phyloP scores from a whole-genome alignment of 2,888 invertebrate species.

The Pseudococcus jackbeardsleyi region DNA sequence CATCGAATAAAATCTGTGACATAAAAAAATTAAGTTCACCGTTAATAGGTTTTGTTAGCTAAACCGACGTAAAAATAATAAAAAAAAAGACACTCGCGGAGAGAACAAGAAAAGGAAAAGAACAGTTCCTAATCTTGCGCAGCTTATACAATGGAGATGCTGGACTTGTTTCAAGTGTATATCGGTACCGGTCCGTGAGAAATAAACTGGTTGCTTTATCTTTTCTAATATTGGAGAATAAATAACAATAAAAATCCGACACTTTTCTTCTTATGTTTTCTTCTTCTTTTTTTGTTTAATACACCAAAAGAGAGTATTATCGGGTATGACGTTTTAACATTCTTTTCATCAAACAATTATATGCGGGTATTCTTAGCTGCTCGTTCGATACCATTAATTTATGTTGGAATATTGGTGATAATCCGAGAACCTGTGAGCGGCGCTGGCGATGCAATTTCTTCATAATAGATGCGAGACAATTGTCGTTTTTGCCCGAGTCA shows the following conservation, averaged over 20 bases:
- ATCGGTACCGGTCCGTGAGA: constrained; percentile 47
- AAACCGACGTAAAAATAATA: constrained; percentile 42
- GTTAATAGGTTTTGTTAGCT: constrained; percentile 56
- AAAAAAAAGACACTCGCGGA: not conserved
- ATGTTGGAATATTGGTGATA: too few relatives aligned
- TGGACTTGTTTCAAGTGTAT: constrained; percentile 24
- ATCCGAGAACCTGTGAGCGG: too few relatives aligned
- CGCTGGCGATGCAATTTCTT: too few relatives aligned
- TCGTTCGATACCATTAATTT: too few relatives aligned
- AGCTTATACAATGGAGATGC: constrained; percentile 35
- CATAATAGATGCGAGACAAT: too few relatives aligned
- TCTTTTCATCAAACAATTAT: constrained; percentile 24
- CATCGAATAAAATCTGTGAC: constrained; percentile 54
- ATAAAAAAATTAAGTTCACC: constrained; percentile 62
- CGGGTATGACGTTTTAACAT: not conserved
- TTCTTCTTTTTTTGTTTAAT: constrained; percentile 14
- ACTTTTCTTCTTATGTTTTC: not conserved
- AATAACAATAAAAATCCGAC: constrained; percentile 51
- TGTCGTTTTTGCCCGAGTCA: too few relatives aligned
- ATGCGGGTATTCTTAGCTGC: not conserved
- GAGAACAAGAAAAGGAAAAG: not conserved
- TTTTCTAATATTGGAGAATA: constrained; percentile 47
- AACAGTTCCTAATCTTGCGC: constrained; percentile 34
- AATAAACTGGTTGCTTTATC: constrained; percentile 50
- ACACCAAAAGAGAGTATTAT: constrained; percentile 7